These are phyloP conservation scores for Enoplosus armatus DNA, from an alignment of 2,797 vertebrate species.

Conservation along the genomic window DNA sequence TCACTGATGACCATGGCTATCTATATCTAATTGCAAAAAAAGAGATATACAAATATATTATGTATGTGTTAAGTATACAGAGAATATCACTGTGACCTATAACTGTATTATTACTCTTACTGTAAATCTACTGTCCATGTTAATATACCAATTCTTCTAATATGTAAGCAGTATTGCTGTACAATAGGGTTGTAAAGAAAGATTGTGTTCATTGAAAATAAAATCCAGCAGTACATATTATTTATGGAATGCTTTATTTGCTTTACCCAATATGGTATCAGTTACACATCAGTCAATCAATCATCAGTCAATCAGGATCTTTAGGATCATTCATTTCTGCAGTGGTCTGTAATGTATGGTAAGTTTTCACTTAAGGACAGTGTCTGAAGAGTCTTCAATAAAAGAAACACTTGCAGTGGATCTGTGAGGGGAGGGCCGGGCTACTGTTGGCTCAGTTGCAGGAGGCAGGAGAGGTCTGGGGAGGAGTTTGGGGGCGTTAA, in stretches of 20 bases:
- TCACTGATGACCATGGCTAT: not conserved
- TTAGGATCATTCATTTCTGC: not conserved
- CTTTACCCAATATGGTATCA: not conserved
- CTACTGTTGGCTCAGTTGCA: conserved; percentile 1
- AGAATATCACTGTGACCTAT: not conserved
- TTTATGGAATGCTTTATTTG: conserved; percentile 53
- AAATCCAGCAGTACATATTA: conserved; percentile 40
- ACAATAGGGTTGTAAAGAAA: conserved; percentile 20
- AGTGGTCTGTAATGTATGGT: not conserved
- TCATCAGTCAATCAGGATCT: too few species aligned
- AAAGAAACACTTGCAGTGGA: not conserved
- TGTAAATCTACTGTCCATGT: conserved; percentile 20
- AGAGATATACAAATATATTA: not conserved
- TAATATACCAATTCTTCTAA: conserved; percentile 3
- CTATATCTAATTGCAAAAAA: not conserved
- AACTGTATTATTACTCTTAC: conserved; percentile 9
- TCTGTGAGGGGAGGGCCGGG: accelerated
- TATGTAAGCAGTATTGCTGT: conserved; percentile 41
- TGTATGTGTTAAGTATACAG: conserved; percentile 20
- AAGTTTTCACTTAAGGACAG: not conserved
- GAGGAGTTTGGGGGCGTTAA: not conserved
- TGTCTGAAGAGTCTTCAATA: not conserved
- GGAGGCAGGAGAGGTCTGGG: not conserved
- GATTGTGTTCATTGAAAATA: conserved; percentile 48
- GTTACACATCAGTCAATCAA: too few species aligned